Evolutionary conservation across 2,113 vertebrate genomes (phyloP).

Genomic region (Elachura formosa): DNA sequence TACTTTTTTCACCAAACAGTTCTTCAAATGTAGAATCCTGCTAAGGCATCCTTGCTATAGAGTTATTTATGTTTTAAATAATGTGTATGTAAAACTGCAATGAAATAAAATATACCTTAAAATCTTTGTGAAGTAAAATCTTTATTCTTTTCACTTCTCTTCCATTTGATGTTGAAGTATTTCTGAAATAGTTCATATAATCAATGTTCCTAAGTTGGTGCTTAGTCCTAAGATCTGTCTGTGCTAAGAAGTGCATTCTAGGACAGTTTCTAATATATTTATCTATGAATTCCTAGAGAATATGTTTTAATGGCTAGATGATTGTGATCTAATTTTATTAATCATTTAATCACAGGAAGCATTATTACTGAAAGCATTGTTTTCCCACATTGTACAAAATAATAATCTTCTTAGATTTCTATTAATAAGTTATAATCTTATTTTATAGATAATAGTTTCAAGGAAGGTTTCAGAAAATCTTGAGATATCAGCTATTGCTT

Average conservation of each 20-base stretch:
- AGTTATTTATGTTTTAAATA: not conserved
- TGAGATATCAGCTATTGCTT: not conserved
- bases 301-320: not conserved
- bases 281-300: not conserved
- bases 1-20: not conserved
- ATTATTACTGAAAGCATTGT: not conserved
- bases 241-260: not conserved
- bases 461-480: not conserved
- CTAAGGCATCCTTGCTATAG: not conserved
- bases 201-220: not conserved
- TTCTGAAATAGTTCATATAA: not conserved
- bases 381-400: not conserved
- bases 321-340: not conserved
- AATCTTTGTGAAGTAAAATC: not conserved
- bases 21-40: not conserved
- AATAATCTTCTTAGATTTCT: not conserved
- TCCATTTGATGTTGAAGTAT: not conserved
- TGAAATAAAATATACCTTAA: no score
- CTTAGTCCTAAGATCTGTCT: not conserved
- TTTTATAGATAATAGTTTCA: not conserved
- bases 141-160: not conserved
- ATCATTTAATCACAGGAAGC: not conserved
- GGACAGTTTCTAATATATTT: not conserved
- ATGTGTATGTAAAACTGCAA: no score
- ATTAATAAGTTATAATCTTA: not conserved